Evolutionary conservation across 2,888 invertebrate species (phyloP).

Genomic region (Gnatocerus cornutus): DNA sequence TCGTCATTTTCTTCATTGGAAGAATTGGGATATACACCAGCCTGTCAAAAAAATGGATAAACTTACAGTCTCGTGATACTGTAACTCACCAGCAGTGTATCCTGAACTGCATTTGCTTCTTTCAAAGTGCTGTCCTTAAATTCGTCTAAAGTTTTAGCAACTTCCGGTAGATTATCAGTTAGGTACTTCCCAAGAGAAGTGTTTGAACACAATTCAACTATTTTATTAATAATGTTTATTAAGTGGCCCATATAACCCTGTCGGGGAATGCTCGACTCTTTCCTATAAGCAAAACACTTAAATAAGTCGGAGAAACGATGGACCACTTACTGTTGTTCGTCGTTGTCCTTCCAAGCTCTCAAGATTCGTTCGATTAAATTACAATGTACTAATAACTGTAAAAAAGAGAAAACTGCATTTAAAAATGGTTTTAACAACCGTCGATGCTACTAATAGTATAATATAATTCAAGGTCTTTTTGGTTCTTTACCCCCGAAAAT

Average conservation of each 20-base stretch:
- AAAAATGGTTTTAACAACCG: constrained; percentile 22
- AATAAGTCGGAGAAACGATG: background rate
- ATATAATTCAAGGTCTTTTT: too few relatives aligned
- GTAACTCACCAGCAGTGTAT: constrained; percentile 65
- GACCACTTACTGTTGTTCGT: constrained; percentile 82
- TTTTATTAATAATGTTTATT: constrained; percentile 76
- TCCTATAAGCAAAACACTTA: constrained; percentile 64
- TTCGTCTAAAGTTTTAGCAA: constrained; percentile 68
- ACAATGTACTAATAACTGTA: constrained; percentile 78
- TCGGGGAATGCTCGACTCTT: constrained; percentile 73
- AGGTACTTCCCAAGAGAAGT: constrained; percentile 75
- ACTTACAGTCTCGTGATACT: too few relatives aligned
- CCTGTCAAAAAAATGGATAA: constrained; percentile 57
- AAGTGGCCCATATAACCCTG: constrained; percentile 81
- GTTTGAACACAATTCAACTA: constrained; percentile 73
- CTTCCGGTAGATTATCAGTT: constrained; percentile 72
- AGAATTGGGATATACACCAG: constrained; percentile 69
- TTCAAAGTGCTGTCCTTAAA: constrained; percentile 66
- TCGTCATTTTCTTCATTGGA: constrained; percentile 74
- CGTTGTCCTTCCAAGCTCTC: constrained; percentile 87
- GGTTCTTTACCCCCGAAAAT: too few relatives aligned
- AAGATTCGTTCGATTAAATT: constrained; percentile 86
- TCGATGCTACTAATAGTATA: too few relatives aligned
- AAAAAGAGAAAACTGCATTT: constrained; percentile 52
- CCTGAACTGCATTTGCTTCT: constrained; percentile 66